A percentile compares a stretch with the other conserved stretches of the same genome.
phyloP scores from a whole-genome alignment of 2,797 vertebrate genomes.

The Hemitrygon akajei region DNA sequence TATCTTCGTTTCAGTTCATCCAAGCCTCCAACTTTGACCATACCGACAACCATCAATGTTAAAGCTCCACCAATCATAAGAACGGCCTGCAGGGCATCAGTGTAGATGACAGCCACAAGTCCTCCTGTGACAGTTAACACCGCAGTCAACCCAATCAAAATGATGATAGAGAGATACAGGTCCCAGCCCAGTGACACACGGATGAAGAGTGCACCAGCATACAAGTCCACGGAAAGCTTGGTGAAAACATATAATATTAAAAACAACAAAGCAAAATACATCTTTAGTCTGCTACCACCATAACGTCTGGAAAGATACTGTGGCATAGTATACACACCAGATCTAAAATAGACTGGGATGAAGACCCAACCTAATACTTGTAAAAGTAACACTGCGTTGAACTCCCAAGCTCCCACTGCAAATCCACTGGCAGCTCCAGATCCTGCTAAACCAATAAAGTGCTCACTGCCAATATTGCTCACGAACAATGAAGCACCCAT shows the following conservation, averaged over 20 bases:
- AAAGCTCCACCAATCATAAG: constrained; percentile 93
- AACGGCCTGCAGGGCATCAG: constrained; percentile 88
- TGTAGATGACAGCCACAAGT: constrained; percentile 93
- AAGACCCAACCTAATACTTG: constrained; percentile 98
- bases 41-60: constrained; percentile 81
- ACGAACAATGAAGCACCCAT: constrained; percentile 94
- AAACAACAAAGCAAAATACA: constrained; percentile 88
- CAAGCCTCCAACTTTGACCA: constrained; percentile 81
- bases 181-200: constrained; percentile 98
- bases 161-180: constrained; percentile 84
- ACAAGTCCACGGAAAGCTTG: constrained; percentile 95
- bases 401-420: constrained; percentile 96
- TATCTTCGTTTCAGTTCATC: constrained; percentile 87
- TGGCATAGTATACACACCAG: constrained; percentile 95
- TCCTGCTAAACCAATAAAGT: constrained; percentile 97
- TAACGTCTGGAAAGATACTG: constrained; percentile 94
- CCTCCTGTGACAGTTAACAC: constrained; percentile 90
- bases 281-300: constrained; percentile 85
- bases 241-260: constrained; percentile 94
- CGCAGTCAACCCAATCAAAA: constrained; percentile 91
- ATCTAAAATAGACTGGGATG: constrained; percentile 92
- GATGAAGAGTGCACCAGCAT: constrained; percentile 94
- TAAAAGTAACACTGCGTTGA: constrained; percentile 92
- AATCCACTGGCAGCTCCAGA: constrained; percentile 95
- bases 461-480: constrained; percentile 99